These are phyloP conservation scores for Melanotus villosus DNA, from an alignment of 2,888 invertebrate species.

Conservation along the genomic window DNA sequence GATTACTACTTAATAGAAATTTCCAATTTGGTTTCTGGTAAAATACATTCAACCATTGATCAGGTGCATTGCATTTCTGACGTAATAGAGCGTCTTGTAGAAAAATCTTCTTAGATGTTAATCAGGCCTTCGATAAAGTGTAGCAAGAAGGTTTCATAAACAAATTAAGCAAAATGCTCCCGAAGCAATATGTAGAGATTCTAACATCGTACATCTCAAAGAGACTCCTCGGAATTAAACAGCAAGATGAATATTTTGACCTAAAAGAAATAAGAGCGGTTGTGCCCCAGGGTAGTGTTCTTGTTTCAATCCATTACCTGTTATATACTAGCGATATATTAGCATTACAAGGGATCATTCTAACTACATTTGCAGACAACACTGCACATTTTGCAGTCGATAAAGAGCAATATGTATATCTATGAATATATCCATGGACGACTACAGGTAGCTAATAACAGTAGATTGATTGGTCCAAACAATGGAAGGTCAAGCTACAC, in stretches of 20 bases:
- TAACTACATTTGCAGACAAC: neutral
- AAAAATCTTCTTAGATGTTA: neutral
- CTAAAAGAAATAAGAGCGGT: neutral
- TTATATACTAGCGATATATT: neutral
- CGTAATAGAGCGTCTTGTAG: no score
- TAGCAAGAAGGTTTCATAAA: no score
- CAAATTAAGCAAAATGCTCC: constrained; percentile 2
- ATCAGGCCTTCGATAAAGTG: constrained; percentile 1
- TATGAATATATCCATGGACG: neutral
- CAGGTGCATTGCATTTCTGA: no score
- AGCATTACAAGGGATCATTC: neutral
- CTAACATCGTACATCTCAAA: constrained; percentile 4
- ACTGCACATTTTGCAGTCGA: neutral
- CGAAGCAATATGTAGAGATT: neutral
- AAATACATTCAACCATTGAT: neutral
- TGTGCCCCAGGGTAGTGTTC: neutral
- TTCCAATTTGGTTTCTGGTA: neutral
- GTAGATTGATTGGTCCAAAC: neutral
- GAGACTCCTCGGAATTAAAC: neutral
- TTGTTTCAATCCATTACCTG: neutral
- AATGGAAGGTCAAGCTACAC: neutral
- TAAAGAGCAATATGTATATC: neutral
- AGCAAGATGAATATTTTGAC: neutral
- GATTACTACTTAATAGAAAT: neutral
- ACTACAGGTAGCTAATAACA: neutral